Conservation (phyloP, 2,888 invertebrate genomes). For the Tethea ocularis region DNA sequence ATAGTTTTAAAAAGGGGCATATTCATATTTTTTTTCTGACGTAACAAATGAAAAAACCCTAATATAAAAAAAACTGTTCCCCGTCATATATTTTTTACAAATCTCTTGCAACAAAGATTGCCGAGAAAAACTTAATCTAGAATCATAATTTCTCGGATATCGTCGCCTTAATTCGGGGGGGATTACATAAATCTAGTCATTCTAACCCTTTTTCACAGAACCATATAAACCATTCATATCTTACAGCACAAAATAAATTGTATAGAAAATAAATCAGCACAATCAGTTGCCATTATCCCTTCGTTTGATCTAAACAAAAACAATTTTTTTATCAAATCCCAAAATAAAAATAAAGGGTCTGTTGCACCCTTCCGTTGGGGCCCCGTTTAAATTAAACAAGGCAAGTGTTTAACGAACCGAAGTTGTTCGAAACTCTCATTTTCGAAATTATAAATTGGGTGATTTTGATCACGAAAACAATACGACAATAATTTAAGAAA, state of each 20-base stretch:
- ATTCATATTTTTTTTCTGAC: too few species aligned
- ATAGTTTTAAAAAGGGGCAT: too few species aligned
- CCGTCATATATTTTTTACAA: too few species aligned
- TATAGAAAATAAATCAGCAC: slow-evolving; percentile 29
- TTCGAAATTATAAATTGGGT: slow-evolving; percentile 18
- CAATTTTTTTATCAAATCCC: slow-evolving; percentile 27
- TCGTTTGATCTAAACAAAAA: slow-evolving; percentile 45
- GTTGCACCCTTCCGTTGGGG: slow-evolving; percentile 25
- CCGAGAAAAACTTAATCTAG: too few species aligned
- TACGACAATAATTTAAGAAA: neutral
- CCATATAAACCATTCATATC: slow-evolving; percentile 10
- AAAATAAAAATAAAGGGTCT: slow-evolving; percentile 37
- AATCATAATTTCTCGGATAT: too few species aligned
- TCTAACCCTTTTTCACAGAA: slow-evolving; percentile 11
- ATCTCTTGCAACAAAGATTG: too few species aligned
- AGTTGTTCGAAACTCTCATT: slow-evolving; percentile 12
- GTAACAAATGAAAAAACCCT: too few species aligned
- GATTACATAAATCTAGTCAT: neutral
- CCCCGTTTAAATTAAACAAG: slow-evolving; percentile 41
- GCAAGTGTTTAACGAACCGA: slow-evolving; percentile 21
- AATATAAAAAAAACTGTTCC: too few species aligned
- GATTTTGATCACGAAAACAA: slow-evolving; percentile 7
- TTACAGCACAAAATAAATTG: slow-evolving; percentile 29
- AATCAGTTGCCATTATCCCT: slow-evolving; percentile 46
- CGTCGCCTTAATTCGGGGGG: too few species aligned